These are phyloP conservation scores for Drosophila paucipuncta DNA, from an alignment of 2,888 invertebrate species.

Conservation along the genomic window DNA sequence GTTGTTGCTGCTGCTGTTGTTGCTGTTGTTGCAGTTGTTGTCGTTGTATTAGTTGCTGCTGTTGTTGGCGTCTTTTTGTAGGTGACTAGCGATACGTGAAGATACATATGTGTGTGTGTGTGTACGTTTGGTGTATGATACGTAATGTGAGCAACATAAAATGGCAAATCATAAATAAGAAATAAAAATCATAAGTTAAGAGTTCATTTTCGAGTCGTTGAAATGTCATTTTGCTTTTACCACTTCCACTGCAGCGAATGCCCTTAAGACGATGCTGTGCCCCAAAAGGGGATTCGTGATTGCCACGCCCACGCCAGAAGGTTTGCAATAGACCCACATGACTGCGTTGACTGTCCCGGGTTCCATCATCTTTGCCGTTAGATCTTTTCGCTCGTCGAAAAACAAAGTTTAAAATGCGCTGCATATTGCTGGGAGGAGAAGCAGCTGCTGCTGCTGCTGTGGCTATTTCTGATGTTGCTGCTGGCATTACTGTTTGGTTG, in stretches of 20 bases:
- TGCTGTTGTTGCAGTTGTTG: constrained; percentile 29
- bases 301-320: constrained; percentile 76
- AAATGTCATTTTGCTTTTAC: constrained; percentile 63
- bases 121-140: constrained; percentile 23
- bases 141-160: constrained; percentile 30
- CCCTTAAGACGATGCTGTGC: constrained; percentile 84
- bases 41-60: constrained; percentile 51
- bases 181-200: constrained; percentile 57
- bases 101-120: constrained; percentile 63
- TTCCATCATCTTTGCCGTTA: constrained; percentile 58
- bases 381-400: constrained; percentile 69
- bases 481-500: constrained; percentile 22
- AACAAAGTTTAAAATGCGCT: constrained; percentile 68
- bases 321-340: constrained; percentile 81
- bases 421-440: constrained; percentile 39
- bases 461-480: constrained; percentile 7
- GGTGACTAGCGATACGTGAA: constrained; percentile 88
- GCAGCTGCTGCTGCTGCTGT: constrained; percentile 5
- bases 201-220: constrained; percentile 4
- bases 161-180: constrained; percentile 41
- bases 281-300: constrained; percentile 66
- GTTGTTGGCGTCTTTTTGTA: constrained; percentile 90
- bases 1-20: constrained; percentile 33
- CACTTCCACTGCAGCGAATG: constrained; percentile 84
- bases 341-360: constrained; percentile 83